Conservation (phyloP, 2,797 vertebrate species). For the Accipiter superciliosus region DNA sequence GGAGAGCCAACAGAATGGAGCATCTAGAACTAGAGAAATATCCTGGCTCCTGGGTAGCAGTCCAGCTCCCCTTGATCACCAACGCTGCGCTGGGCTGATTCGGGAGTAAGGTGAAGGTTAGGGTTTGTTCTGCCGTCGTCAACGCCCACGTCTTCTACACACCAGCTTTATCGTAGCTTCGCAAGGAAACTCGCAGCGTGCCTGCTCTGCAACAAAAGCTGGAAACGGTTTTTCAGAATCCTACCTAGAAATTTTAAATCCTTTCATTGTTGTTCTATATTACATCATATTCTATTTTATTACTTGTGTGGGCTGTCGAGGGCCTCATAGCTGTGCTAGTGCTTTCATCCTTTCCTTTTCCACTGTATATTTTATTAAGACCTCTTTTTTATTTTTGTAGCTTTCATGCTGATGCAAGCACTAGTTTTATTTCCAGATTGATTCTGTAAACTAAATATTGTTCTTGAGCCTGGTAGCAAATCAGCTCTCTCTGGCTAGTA, state of each 20-base stretch:
- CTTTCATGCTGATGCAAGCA: slow-evolving; percentile 68
- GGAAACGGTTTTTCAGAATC: slow-evolving; percentile 44
- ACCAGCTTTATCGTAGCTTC: not conserved
- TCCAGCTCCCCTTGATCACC: not conserved
- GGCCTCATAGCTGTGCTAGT: slow-evolving; percentile 45
- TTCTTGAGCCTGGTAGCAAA: slow-evolving; percentile 67
- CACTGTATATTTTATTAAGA: slow-evolving; percentile 67
- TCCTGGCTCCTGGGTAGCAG: not conserved
- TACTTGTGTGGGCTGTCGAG: slow-evolving; percentile 46
- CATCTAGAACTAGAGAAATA: not conserved
- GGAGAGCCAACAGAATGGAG: not conserved
- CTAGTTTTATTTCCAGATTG: slow-evolving; percentile 69
- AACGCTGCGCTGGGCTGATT: fast-evolving
- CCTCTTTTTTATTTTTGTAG: slow-evolving; percentile 64
- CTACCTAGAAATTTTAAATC: slow-evolving; percentile 61
- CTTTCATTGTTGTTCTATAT: slow-evolving; percentile 67
- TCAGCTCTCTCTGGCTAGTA: slow-evolving; percentile 55
- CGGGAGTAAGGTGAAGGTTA: not conserved
- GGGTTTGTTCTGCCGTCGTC: not conserved
- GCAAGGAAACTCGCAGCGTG: not conserved
- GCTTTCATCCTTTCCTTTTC: slow-evolving; percentile 67
- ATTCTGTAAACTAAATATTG: slow-evolving; percentile 73
- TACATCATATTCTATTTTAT: slow-evolving; percentile 67
- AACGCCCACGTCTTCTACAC: not conserved
- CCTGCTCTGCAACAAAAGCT: slow-evolving; percentile 32